Evolutionary conservation across 1,140 invertebrate genomes (phyloP).

Genomic region (Whitmania pigra): DNA sequence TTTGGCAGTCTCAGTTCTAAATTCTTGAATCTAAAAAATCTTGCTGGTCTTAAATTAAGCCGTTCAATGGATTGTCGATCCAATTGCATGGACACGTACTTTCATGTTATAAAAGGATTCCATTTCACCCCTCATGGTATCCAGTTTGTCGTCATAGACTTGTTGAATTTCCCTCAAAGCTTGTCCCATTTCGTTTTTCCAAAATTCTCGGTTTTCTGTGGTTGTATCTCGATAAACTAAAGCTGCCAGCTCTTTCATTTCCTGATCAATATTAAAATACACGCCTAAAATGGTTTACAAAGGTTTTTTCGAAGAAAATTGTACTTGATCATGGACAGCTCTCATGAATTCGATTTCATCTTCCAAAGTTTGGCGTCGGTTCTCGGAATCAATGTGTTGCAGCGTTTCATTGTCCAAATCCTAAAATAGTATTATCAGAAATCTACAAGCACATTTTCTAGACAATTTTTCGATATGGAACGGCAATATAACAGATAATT

Average conservation of each 20-base stretch:
- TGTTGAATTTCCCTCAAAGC: slow-evolving; percentile 23
- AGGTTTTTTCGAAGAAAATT: background rate
- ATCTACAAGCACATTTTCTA: background rate
- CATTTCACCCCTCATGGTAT: slow-evolving; percentile 33
- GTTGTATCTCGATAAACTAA: slow-evolving; percentile 38
- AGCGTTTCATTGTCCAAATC: slow-evolving; percentile 42
- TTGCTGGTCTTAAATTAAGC: background rate
- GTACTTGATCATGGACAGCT: slow-evolving; percentile 1
- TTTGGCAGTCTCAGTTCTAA: slow-evolving; percentile 33
- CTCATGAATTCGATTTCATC: slow-evolving; percentile 27
- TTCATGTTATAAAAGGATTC: slow-evolving; percentile 27
- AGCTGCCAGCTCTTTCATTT: slow-evolving; percentile 47
- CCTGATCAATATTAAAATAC: slow-evolving; percentile 30
- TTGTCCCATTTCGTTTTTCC: slow-evolving; percentile 23
- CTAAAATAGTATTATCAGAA: slow-evolving; percentile 26
- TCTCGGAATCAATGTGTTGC: slow-evolving; percentile 38
- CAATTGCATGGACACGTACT: slow-evolving; percentile 6
- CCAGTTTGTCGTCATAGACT: slow-evolving; percentile 24
- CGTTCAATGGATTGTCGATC: background rate
- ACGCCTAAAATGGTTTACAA: background rate
- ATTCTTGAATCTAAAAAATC: slow-evolving; percentile 33
- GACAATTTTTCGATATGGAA: background rate
- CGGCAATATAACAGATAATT: too few relatives aligned
- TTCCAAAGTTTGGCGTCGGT: slow-evolving; percentile 43
- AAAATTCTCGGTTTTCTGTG: slow-evolving; percentile 23